Base-by-base conservation (phyloP, 2,113 vertebrate genomes). In the Salvelinus fontinalis region DNA sequence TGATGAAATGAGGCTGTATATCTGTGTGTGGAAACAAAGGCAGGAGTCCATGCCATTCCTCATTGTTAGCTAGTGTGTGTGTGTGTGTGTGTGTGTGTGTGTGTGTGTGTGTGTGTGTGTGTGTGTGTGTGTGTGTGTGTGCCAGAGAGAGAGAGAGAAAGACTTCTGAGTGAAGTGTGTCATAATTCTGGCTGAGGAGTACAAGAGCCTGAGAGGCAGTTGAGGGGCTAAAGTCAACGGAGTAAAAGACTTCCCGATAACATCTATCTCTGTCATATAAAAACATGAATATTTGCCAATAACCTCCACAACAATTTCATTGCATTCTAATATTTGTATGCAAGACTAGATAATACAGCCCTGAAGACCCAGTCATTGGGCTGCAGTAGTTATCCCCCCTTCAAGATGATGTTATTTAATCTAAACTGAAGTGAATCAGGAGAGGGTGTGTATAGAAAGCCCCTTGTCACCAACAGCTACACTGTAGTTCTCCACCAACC, bases 1-100 rank as follows among this genome's bases (percentile, higher is more conserved):
- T 77, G 80, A 91, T 82, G 85, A 92, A 92, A 92, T 87, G 88
- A 91, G 88, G 87, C 88, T 73, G 80, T 90, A 90, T 89, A 90
- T 92, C 86, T 80, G 78, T 86, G 83, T 68, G 76, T 6, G 64
- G 83, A 82, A 86, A 86, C 85, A 87, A 85, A 86, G 83, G 73
- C 75, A 87, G 62, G 74, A 57, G 79, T 18, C 20, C 29, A 54
- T 18, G 12, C 51, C 70, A 73, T 88, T 84, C 80, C 76, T 87
- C 87, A 85, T 75, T 78, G 76, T 75, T 80, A 65, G 57, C n/a
- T 12, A 44, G 39, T 44, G 39, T 44, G 39, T 44, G 39, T 44
- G 39, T 39, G 34, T 39, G 34, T 39, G 34, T 39, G 7, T 39
- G 34, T 39, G 34, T 8, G 31, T 6, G 31, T 6, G 29, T 31